Evolutionary conservation across 1,140 invertebrate species (phyloP).

Genomic region (Polypedilum pembai): DNA sequence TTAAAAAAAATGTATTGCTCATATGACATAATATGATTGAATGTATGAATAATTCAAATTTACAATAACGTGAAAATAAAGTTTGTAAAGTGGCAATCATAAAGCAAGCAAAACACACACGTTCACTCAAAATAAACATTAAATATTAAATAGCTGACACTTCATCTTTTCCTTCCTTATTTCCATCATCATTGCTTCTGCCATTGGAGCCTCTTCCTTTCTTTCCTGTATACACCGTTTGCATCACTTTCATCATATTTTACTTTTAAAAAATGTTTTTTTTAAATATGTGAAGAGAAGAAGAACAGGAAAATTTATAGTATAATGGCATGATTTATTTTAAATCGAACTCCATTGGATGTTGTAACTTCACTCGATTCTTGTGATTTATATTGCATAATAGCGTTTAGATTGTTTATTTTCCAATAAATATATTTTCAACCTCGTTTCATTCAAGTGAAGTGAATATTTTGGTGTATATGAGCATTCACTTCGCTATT

Average conservation of each 20-base stretch:
- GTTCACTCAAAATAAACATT: neutral
- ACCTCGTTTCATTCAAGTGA: neutral
- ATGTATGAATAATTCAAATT: neutral
- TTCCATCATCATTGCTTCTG: neutral
- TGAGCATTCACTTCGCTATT: neutral
- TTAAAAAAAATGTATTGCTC: no score
- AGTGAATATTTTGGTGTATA: neutral
- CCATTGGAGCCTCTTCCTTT: neutral
- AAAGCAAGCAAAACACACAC: neutral
- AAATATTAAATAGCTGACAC: slow-evolving; percentile 8
- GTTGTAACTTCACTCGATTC: slow-evolving; percentile 12
- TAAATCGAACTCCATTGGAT: slow-evolving; percentile 22
- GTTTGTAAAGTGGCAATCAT: no score
- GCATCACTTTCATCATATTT: neutral
- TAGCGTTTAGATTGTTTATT: slow-evolving; percentile 27
- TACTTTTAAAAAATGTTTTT: no score
- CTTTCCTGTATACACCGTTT: neutral
- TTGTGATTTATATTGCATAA: slow-evolving; percentile 21
- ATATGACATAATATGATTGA: neutral
- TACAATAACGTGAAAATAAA: no score
- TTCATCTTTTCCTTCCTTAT: neutral
- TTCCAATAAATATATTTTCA: slow-evolving; percentile 27
- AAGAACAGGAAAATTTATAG: neutral
- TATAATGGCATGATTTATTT: slow-evolving; percentile 26
- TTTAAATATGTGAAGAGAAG: neutral